Conservation (phyloP, 2,113 vertebrate species). For the Brienomyrus brachyistius region DNA sequence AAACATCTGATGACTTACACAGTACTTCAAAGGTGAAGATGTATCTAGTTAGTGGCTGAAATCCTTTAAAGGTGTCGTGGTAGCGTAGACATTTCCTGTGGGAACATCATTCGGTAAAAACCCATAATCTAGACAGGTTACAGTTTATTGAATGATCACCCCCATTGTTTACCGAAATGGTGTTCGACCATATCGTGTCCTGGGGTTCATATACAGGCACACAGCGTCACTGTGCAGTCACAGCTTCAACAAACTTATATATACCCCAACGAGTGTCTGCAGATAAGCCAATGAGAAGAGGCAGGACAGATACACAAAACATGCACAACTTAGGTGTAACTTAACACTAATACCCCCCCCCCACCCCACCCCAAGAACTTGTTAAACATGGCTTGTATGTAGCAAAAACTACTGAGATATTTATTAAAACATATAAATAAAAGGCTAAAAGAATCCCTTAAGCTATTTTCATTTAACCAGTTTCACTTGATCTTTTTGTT, state of each 20-base stretch:
- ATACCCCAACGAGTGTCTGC: slow-evolving; percentile 44
- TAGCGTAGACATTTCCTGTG: not conserved
- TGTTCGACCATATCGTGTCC: slow-evolving; percentile 41
- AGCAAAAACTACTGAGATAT: not conserved
- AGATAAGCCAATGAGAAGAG: slow-evolving; percentile 51
- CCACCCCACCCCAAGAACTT: not conserved
- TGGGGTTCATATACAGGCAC: slow-evolving; percentile 59
- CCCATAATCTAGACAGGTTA: slow-evolving; percentile 53
- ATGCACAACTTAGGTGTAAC: slow-evolving; percentile 33
- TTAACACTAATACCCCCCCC: not conserved
- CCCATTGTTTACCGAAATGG: slow-evolving; percentile 57
- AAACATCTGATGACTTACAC: not conserved
- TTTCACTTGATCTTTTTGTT: not conserved
- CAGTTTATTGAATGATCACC: slow-evolving; percentile 62
- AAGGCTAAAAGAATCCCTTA: not conserved
- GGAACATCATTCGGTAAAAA: slow-evolving; percentile 28
- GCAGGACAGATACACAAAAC: slow-evolving; percentile 42
- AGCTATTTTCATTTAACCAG: not conserved
- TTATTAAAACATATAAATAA: not conserved
- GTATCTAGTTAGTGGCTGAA: not conserved
- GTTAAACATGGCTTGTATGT: not conserved
- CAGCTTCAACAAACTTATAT: slow-evolving; percentile 54
- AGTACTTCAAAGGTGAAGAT: no score
- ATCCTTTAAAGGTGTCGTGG: not conserved
- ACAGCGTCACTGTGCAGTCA: slow-evolving; percentile 61